Base-by-base conservation (phyloP, 2,888 invertebrate genomes). In the Macaria notata region DNA sequence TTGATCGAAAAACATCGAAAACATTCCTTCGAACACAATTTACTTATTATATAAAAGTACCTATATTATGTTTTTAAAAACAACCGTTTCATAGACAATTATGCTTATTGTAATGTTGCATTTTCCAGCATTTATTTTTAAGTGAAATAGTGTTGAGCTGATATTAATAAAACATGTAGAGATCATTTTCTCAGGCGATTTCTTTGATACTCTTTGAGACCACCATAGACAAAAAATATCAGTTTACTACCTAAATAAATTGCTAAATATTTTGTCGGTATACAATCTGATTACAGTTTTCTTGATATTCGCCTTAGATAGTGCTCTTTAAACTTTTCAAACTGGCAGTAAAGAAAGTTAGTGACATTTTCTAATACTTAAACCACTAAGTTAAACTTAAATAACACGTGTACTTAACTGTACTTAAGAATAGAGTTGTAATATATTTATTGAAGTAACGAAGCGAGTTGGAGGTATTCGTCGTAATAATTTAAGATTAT, bases 401-500 rank as follows among this genome's bases (percentile, higher is more conserved):
- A 55, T 54, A 52, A 63, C 59, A 52, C 33, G 43, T 60, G 61
- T 54, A 61, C 54, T 63, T 53, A 55, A 59, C 69, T 64, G 77
- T 75, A 76, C 74, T 74, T 76, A 75, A 66, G 70, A 61, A 83
- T 84, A 84, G 78, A 80, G 73, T 76, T 86, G 87, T 89, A 86
- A 84, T 83, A 88, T 88, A 87, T 88, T 86, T 85, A 85, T 82
- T 81, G 75, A 79, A 73, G 65, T 72, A 73, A 73, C 66, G 69
- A 71, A 72, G 65, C 73, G 73, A 72, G 70, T 75, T 68, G 71
- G 65, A 68, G 64, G 61, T 68, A 61, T 65, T 76, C 83, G 80
- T 83, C 84, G 84, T 80, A 73, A 83, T 55, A 78, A 78, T 65
- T 69, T 79, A 77, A 81, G 70, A 60, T 86, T 87, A 75, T 84